Evolutionary conservation across 2,113 vertebrate species (phyloP).

Genomic region (Brachirus orientalis): DNA sequence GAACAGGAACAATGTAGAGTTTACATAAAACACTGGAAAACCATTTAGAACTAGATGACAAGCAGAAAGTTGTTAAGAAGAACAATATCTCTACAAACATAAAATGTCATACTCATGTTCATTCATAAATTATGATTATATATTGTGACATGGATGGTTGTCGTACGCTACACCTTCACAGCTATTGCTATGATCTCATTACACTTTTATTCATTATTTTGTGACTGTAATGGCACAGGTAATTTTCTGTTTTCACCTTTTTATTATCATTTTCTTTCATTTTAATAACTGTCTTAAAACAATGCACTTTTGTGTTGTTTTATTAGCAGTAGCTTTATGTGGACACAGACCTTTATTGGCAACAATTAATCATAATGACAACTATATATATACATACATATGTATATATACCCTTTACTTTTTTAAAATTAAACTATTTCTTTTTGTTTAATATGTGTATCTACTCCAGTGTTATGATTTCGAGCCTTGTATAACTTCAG

Average conservation of each 20-base stretch:
- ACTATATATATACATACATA: too few relatives aligned
- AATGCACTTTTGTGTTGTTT: too few relatives aligned
- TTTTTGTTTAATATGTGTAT: too few relatives aligned
- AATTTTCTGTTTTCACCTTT: not conserved
- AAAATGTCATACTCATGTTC: too few relatives aligned
- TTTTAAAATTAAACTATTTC: too few relatives aligned
- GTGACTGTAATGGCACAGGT: too few relatives aligned
- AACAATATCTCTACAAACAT: too few relatives aligned
- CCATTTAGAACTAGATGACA: not conserved
- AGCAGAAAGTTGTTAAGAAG: too few relatives aligned
- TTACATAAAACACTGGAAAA: not conserved
- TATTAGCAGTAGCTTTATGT: not conserved
- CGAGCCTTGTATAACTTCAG: not conserved
- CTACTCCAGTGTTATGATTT: not conserved
- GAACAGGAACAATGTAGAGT: not conserved
- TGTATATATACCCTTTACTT: too few relatives aligned
- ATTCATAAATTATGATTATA: too few relatives aligned
- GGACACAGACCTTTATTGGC: slow-evolving; percentile 1
- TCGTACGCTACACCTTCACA: too few relatives aligned
- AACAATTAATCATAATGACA: not conserved
- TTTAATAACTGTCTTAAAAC: not conserved
- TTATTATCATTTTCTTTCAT: not conserved
- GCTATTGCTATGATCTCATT: not conserved
- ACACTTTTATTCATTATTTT: not conserved
- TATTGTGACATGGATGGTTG: too few relatives aligned